Evolutionary conservation across 2,113 vertebrate genomes (phyloP).

Genomic region (Lagopus muta): DNA sequence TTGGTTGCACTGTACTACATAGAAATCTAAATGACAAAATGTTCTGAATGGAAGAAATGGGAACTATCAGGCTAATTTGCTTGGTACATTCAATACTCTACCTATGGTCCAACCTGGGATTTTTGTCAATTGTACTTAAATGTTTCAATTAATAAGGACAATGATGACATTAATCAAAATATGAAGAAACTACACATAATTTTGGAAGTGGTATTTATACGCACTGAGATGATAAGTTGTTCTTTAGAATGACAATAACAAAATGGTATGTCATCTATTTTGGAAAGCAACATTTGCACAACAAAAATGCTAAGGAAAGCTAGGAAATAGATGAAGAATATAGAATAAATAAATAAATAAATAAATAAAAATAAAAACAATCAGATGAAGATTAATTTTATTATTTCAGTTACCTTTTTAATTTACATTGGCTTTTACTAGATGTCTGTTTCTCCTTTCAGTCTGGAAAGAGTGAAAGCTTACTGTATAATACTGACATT

Average conservation of each 20-base stretch:
- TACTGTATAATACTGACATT: neutral
- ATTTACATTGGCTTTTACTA: slow-evolving; percentile 5
- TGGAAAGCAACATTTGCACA: neutral
- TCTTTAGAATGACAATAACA: slow-evolving; percentile 38
- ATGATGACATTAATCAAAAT: neutral
- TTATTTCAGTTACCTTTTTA: slow-evolving; percentile 25
- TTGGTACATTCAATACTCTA: neutral
- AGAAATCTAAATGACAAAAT: neutral
- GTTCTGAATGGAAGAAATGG: neutral
- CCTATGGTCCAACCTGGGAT: neutral
- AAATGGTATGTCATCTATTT: slow-evolving; percentile 12
- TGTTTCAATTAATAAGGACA: neutral
- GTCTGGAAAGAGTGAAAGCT: neutral
- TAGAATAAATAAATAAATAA: rapidly evolving
- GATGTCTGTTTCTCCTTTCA: neutral
- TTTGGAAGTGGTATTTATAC: neutral
- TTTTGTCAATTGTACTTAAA: neutral
- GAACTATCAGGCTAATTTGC: neutral
- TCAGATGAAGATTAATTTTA: neutral
- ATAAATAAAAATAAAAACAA: neutral
- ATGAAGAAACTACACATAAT: neutral
- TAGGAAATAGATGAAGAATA: neutral
- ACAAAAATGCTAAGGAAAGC: slow-evolving; percentile 18
- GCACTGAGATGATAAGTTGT: neutral
- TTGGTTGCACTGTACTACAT: neutral